A percentile compares a stretch with the other conserved stretches of the same genome.
phyloP scores from a whole-genome alignment of 2,888 invertebrate genomes.

The Drosophila meridionalis region DNA sequence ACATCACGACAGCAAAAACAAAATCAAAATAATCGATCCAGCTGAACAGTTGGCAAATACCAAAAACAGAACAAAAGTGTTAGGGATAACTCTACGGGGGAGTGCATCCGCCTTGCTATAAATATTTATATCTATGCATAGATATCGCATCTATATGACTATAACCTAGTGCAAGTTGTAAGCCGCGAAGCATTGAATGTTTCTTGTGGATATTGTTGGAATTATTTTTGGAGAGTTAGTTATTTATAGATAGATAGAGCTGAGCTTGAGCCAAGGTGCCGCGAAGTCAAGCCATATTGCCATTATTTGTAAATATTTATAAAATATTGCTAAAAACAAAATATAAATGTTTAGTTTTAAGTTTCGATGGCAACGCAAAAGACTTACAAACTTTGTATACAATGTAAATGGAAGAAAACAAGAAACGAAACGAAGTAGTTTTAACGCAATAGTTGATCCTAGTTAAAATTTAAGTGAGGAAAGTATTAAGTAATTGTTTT shows the following conservation, averaged over 20 bases:
- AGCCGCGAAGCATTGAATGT: conserved; percentile 61
- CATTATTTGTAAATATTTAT: conserved; percentile 79
- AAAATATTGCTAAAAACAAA: conserved; percentile 41
- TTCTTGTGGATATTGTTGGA: conserved; percentile 35
- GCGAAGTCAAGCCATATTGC: conserved; percentile 63
- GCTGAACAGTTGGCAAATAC: conserved; percentile 43
- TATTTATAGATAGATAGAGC: conserved; percentile 30
- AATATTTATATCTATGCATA: conserved; percentile 6
- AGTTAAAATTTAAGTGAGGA: conserved; percentile 20
- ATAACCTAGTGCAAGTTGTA: conserved; percentile 44
- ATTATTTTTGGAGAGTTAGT: conserved; percentile 49
- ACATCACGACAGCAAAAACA: conserved; percentile 31
- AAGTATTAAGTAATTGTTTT: conserved; percentile 51
- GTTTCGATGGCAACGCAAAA: conserved; percentile 61
- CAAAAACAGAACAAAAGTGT: conserved; percentile 37
- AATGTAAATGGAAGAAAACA: conserved; percentile 28
- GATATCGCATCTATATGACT: conserved; percentile 6
- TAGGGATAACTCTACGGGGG: conserved; percentile 17
- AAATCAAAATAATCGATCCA: conserved; percentile 12
- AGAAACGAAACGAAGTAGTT: conserved; percentile 10
- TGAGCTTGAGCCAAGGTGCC: conserved; percentile 12
- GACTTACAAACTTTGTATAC: conserved; percentile 61
- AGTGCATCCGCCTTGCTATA: conserved; percentile 3
- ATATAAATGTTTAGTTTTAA: conserved; percentile 43
- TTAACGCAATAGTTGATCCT: conserved; percentile 24